A percentile compares a stretch with the other conserved stretches of the same genome.
These are phyloP conservation scores for Chascanopsetta lugubris DNA, from an alignment of 2,113 vertebrate genomes.

Conservation along the genomic window DNA sequence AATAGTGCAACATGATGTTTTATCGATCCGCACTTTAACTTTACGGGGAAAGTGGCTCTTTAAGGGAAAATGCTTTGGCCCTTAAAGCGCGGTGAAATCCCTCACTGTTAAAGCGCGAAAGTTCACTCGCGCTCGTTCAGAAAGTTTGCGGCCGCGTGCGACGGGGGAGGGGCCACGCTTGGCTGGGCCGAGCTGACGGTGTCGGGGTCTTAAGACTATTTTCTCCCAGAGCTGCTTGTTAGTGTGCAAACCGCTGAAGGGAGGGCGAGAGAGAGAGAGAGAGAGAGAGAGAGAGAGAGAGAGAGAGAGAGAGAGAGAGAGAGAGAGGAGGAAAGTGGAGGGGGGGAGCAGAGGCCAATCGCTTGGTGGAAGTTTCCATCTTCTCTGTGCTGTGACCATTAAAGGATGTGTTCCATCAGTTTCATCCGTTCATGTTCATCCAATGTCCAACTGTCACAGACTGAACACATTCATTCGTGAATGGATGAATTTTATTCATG, in stretches of 20 bases:
- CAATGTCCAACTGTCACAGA: too few relatives aligned
- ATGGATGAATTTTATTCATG: too few relatives aligned
- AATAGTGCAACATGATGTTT: constrained; percentile 21
- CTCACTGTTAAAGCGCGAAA: constrained; percentile 54
- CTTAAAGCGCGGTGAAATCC: constrained; percentile 21
- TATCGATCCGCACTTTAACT: constrained; percentile 34
- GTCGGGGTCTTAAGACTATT: constrained; percentile 43
- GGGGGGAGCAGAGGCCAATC: constrained; percentile 51
- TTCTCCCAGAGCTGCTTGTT: constrained; percentile 62
- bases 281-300: too few relatives aligned
- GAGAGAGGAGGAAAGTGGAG: constrained; percentile 28
- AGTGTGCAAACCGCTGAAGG: constrained; percentile 52
- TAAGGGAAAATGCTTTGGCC: background rate
- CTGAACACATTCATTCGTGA: too few relatives aligned
- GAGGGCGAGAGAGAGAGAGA: constrained; percentile 16
- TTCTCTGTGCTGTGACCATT: constrained; percentile 37
- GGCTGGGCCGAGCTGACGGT: constrained; percentile 33
- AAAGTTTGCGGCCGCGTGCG: constrained; percentile 22
- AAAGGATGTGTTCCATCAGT: too few relatives aligned
- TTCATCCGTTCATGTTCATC: too few relatives aligned
- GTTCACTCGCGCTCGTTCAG: constrained; percentile 45
- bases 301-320: constrained; percentile 17
- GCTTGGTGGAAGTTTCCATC: constrained; percentile 39
- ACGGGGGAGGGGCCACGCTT: constrained; percentile 35
- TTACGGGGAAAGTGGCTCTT: constrained; percentile 24